Percentiles rank a stretch among this genome's conserved stretches.
Conservation (phyloP, 2,888 invertebrate genomes). For the Tethea ocularis region DNA sequence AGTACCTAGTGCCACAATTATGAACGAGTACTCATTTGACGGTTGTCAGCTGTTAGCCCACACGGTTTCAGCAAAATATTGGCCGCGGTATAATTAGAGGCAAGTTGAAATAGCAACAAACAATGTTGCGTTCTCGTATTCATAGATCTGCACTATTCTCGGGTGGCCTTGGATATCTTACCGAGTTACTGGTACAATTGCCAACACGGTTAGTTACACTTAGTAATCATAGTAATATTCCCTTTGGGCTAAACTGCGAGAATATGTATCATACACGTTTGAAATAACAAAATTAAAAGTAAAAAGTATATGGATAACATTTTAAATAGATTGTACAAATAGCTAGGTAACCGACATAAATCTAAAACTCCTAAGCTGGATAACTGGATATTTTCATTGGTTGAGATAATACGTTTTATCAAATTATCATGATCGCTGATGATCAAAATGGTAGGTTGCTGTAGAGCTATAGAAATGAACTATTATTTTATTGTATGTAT, state of each 20-base stretch:
- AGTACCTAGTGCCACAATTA: conserved; percentile 33
- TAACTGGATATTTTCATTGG: too few species aligned
- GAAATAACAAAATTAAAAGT: too few species aligned
- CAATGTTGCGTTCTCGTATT: conserved; percentile 60
- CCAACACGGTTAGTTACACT: conserved; percentile 22
- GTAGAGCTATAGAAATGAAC: neutral
- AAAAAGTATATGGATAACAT: too few species aligned
- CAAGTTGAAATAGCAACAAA: conserved; percentile 57
- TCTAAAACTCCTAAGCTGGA: too few species aligned
- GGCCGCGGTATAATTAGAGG: conserved; percentile 59
- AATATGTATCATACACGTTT: neutral
- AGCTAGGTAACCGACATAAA: too few species aligned
- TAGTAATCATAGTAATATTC: neutral
- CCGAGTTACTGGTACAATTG: conserved; percentile 49
- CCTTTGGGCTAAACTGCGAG: neutral
- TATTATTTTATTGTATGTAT: neutral
- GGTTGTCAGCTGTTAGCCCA: conserved; percentile 52
- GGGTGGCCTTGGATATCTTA: conserved; percentile 64
- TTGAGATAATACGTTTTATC: too few species aligned
- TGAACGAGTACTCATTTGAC: conserved; percentile 43
- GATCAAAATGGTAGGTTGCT: too few species aligned
- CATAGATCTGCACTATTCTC: conserved; percentile 65
- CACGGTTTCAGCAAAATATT: conserved; percentile 47
- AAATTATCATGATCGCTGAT: too few species aligned
- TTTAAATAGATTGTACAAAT: too few species aligned